Conservation (phyloP, 1,140 invertebrate species). For the Nebria ingens region DNA sequence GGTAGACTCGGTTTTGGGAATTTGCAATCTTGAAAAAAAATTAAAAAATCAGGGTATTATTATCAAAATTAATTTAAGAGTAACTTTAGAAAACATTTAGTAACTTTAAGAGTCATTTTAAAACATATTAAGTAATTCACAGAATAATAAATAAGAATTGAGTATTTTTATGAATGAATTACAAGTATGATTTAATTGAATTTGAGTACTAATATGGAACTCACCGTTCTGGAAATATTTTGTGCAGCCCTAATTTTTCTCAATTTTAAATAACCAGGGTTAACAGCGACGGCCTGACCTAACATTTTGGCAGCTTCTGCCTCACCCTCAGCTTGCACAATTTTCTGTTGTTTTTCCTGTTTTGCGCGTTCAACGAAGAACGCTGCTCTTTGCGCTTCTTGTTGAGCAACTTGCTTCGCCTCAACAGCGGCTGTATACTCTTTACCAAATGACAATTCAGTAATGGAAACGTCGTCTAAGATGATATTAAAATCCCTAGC, state of each 20-base stretch:
- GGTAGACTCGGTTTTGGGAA: conserved; percentile 91
- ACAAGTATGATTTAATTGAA: neutral
- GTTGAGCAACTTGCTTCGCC: conserved; percentile 98
- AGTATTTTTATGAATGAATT: no score
- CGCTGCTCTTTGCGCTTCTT: conserved; percentile 96
- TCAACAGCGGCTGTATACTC: conserved; percentile 99
- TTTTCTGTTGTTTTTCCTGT: conserved; percentile 97
- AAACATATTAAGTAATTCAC: neutral
- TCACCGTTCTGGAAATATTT: conserved; percentile 91
- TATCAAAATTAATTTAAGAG: conserved; percentile 14
- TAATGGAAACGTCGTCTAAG: conserved; percentile 98
- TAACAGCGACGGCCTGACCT: conserved; percentile 86
- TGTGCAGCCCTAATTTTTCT: conserved; percentile 96
- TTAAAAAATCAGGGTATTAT: no score
- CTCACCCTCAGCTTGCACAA: conserved; percentile 99
- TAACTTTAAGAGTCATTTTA: neutral
- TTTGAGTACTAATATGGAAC: conserved; percentile 20
- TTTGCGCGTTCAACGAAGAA: conserved; percentile 97
- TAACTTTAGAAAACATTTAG: neutral
- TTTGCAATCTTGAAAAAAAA: conserved; percentile 64
- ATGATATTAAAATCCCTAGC: conserved; percentile 99
- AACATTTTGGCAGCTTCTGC: conserved; percentile 97
- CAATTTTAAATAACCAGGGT: conserved; percentile 96
- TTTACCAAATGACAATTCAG: conserved; percentile 96
- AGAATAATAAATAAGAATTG: neutral